These are phyloP conservation scores for Actinostola sp. DNA, from an alignment of 92 coral and sea anemone genomes.

Conservation along the genomic window DNA sequence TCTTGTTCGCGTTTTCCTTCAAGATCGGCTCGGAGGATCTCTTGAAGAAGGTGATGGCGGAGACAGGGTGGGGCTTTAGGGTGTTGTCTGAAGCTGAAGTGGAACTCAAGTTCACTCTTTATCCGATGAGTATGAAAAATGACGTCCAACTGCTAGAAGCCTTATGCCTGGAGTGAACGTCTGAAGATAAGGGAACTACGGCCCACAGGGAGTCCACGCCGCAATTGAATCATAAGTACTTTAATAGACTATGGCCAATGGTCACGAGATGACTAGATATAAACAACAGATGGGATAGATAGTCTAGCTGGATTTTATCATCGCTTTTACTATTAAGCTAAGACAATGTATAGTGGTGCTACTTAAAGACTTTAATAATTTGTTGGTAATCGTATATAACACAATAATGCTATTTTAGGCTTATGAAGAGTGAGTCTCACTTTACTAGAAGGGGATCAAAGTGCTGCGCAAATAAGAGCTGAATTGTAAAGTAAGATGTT, in stretches of 20 bases:
- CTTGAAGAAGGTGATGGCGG: constrained; percentile 38
- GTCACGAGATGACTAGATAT: neutral
- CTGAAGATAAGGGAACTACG: neutral
- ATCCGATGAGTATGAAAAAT: constrained; percentile 27
- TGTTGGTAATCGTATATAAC: no score
- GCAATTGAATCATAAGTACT: neutral
- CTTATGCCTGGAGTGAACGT: constrained; percentile 6
- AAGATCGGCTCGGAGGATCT: constrained; percentile 49
- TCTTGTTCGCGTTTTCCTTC: constrained; percentile 53
- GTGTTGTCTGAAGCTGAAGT: constrained; percentile 36
- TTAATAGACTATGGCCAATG: neutral
- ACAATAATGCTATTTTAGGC: no score
- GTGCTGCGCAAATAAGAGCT: no score
- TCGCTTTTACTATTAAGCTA: neutral
- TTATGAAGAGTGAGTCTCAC: no score
- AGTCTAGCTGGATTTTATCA: neutral
- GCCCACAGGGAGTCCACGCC: constrained; percentile 6
- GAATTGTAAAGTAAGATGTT: no score
- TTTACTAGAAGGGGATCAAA: no score
- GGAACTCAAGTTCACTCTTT: constrained; percentile 14
- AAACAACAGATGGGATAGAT: neutral
- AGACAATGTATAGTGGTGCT: neutral
- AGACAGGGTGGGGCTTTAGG: constrained; percentile 52
- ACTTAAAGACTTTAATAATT: neutral
- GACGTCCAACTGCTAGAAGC: constrained; percentile 29